Evolutionary conservation across 2,113 vertebrate genomes (phyloP), one percentile per base, ranked within the genome.

Genomic region (Excalfactoria chinensis): DNA sequence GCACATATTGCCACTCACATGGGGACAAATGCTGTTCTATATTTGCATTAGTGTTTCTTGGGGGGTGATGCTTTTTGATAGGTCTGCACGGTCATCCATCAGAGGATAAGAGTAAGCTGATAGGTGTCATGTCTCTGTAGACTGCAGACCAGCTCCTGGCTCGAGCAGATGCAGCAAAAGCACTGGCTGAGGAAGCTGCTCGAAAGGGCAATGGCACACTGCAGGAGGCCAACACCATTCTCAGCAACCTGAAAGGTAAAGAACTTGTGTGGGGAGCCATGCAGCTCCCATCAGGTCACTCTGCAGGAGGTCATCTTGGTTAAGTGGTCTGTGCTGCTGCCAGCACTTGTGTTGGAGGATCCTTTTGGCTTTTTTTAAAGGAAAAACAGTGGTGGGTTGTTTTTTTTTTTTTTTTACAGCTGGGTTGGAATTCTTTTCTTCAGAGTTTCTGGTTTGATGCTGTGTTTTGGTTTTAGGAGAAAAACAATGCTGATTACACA

Each of bases 71-170:
- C 4, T 51, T 75, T 82, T n/a, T 40, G 60, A 10, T 66, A 14
- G 12, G 21, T 14, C 13, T 32, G 11, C 23, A 1, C 3, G 1
- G 10, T 8, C 6, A 3, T 73, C n/a, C 51, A 64, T 82, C 43
- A 35, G 26, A 68, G 60, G 28, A 22, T 58, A 21, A 18, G 35
- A 41, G 8, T 26, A 3, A 60, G 19, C 8, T 87, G 46, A 35
- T 21, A 10, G 6, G 0, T 72, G 49, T 62, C 32, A 0, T 94
- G 37, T 93, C 60, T 96, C 88, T 84, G 55, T 96, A 99, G 99
- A 99, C 99, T 3, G 99, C 99, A 1, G 99, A 99, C 92, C 99
- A 99, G 95, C 98, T 99, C 76, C 89, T 99, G 37, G 99, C 99
- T 75, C 98, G 99, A 69, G 99, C 98, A 2, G 99, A 99, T 16